phyloP scores from a whole-genome alignment of 2,113 vertebrate genomes.

The Spilogale gracilis region DNA sequence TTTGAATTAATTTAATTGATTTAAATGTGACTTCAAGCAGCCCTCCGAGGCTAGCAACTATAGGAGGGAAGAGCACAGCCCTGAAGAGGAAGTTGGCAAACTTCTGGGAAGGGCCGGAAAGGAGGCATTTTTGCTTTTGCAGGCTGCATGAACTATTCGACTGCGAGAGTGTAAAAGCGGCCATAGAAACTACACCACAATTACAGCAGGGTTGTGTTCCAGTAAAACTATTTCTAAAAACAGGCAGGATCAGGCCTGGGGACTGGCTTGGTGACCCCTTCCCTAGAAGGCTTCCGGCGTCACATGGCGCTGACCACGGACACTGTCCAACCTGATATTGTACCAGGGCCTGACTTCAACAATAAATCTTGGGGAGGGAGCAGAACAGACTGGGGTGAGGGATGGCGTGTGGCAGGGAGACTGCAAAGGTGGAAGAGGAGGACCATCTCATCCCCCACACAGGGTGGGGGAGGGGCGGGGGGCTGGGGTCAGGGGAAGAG shows the following conservation, averaged over 20 bases:
- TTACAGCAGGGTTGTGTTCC: accelerated
- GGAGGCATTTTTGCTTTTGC: no score
- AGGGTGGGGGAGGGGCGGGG: background rate
- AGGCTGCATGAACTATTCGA: background rate
- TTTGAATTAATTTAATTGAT: background rate
- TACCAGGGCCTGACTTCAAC: background rate
- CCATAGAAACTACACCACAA: accelerated
- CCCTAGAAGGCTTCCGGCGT: background rate
- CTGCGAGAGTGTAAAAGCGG: background rate
- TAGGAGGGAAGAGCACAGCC: no score
- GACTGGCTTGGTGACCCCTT: background rate
- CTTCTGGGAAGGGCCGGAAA: accelerated
- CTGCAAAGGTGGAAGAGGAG: background rate
- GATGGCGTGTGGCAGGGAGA: background rate
- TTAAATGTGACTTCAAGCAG: background rate
- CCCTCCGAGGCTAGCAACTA: background rate
- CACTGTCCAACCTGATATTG: background rate
- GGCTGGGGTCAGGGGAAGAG: background rate
- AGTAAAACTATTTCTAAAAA: background rate
- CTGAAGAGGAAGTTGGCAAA: background rate
- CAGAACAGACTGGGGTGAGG: background rate
- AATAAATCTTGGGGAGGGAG: background rate
- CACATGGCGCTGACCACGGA: background rate
- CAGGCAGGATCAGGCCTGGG: background rate
- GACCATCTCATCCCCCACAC: background rate